Evolutionary conservation across 2,888 invertebrate genomes (phyloP), one percentile per base, ranked within the genome.

Genomic region (Dione vanillae): DNA sequence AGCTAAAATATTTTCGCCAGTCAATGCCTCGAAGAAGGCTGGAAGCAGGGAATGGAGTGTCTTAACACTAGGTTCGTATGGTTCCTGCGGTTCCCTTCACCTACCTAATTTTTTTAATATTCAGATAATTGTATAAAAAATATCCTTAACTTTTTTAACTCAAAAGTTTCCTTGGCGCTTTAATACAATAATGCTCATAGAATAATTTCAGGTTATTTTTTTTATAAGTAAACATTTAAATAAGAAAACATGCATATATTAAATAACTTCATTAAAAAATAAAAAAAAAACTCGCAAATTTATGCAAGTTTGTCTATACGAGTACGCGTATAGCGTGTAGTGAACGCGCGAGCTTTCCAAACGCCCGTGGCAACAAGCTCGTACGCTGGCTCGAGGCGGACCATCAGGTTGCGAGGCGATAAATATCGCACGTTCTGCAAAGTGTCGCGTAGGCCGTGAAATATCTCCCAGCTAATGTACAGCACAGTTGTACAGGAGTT

Each of bases 341-440:
- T 54, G n/a, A 54, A 16, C 37, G 54, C 16, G 11, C 54, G 54
- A 67, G 70, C 73, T 71, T 74, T 74, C 74, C 68, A 73, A 69
- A 62, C 64, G 75, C 70, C 65, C 40, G 37, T 65, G 64, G 62
- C 65, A 45, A 67, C 45, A 69, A 74, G 27, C 27, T 27, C 27
- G n/a, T n/a, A n/a, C n/a, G 27, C 27, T 27, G 27, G 70, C 76
- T 72, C 76, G 74, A 67, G 76, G 75, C 72, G 65, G 37, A 45
- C 82, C 79, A 82, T 84, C 83, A 84, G 83, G 83, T 83, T 85
- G 82, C 82, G 83, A 83, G 82, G 80, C 78, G 78, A 78, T 88
- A 85, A 86, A 86, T 85, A 68, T 78, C 68, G 67, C 69, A 74
- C 77, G 74, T 74, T 78, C 45, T 76, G 79, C 79, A 78, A 82